A percentile compares a stretch with the other conserved stretches of the same genome.
These are phyloP conservation scores for Brachyopa scutellaris DNA, from an alignment of 2,888 invertebrate genomes.

Conservation along the genomic window DNA sequence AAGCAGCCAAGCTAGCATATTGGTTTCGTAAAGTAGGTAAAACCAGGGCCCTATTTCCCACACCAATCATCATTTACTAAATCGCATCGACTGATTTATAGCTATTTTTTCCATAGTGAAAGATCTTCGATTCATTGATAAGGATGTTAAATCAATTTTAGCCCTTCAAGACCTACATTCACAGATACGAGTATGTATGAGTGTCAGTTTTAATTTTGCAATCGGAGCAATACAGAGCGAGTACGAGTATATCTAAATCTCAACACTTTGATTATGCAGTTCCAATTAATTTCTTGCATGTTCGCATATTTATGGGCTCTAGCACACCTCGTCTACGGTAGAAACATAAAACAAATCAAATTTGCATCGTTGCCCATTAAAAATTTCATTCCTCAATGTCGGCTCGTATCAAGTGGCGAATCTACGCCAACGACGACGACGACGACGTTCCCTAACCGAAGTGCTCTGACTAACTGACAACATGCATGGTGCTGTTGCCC, in stretches of 20 bases:
- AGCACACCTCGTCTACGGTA: neutral
- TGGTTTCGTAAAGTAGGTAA: too few relatives aligned
- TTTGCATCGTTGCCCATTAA: constrained; percentile 68
- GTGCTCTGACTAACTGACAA: constrained; percentile 30
- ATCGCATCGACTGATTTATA: too few relatives aligned
- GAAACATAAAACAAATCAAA: constrained; percentile 55
- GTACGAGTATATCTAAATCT: neutral
- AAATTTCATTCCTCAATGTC: constrained; percentile 70
- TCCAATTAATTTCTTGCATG: constrained; percentile 61
- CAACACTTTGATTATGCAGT: constrained; percentile 44
- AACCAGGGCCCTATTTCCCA: too few relatives aligned
- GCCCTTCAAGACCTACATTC: too few relatives aligned
- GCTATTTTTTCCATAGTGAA: too few relatives aligned
- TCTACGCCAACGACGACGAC: constrained; percentile 48
- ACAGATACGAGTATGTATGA: too few relatives aligned
- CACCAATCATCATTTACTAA: too few relatives aligned
- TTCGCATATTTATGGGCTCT: constrained; percentile 45
- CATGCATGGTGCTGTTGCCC: constrained; percentile 48
- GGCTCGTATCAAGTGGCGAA: constrained; percentile 62
- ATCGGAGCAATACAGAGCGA: too few relatives aligned
- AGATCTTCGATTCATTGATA: too few relatives aligned
- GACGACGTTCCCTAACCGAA: constrained; percentile 20
- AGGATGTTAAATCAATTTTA: too few relatives aligned
- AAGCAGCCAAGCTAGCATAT: too few relatives aligned
- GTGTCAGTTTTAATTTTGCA: too few relatives aligned